These are phyloP conservation scores for Altica lythri DNA, from an alignment of 2,888 invertebrate genomes.

Conservation along the genomic window DNA sequence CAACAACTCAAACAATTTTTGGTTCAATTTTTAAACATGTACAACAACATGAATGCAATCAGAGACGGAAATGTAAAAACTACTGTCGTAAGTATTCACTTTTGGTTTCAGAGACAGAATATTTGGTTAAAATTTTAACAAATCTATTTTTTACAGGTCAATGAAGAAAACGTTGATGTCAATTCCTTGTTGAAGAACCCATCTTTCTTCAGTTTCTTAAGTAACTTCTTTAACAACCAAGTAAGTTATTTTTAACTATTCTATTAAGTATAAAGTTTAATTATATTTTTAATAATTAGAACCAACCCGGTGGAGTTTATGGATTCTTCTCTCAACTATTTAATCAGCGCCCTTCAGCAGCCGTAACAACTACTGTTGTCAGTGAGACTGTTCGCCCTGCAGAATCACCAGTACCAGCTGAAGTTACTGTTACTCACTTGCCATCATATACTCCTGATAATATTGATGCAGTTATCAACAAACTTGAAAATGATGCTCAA, in stretches of 20 bases:
- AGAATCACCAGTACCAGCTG: too few species aligned
- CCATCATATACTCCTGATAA: too few species aligned
- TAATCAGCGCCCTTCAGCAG: constrained; percentile 6
- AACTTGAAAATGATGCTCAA: background rate
- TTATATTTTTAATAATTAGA: background rate
- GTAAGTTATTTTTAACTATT: background rate
- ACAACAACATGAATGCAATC: background rate
- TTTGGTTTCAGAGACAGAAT: too few species aligned
- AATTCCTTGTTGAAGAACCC: background rate
- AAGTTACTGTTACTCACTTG: background rate
- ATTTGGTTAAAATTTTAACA: background rate
- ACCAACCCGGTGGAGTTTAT: background rate
- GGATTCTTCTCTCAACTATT: constrained; percentile 4
- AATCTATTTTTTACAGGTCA: background rate
- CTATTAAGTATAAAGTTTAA: background rate
- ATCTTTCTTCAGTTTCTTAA: constrained; percentile 7
- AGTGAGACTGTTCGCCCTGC: too few species aligned
- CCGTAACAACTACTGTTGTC: too few species aligned
- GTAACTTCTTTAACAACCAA: background rate
- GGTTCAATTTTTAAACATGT: constrained; percentile 15
- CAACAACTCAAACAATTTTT: constrained; percentile 24
- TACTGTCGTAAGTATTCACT: constrained; percentile 1
- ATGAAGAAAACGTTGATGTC: constrained; percentile 1
- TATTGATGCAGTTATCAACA: background rate
- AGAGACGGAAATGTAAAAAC: background rate